Conservation (phyloP, 2,888 invertebrate species). For the Drosophila phalerata region DNA sequence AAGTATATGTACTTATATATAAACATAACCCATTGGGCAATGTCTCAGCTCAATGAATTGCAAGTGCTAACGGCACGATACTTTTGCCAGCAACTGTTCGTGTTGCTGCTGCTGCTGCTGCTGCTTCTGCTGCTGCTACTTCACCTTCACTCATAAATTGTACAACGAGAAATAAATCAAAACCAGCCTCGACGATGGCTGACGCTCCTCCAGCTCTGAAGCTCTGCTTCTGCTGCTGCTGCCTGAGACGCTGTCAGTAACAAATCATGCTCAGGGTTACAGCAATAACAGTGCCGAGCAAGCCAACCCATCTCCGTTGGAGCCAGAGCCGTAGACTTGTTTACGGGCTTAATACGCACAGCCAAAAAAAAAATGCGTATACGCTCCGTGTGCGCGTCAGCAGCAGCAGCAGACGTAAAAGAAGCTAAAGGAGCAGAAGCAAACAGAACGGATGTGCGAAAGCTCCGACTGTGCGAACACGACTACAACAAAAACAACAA, state of each 20-base stretch:
- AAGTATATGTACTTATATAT: constrained; percentile 9
- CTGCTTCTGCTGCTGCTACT: constrained; percentile 42
- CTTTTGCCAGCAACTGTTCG: constrained; percentile 29
- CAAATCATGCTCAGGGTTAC: constrained; percentile 80
- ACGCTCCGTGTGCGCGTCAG: constrained; percentile 55
- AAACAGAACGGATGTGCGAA: constrained; percentile 65
- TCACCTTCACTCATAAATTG: constrained; percentile 81
- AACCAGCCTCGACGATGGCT: constrained; percentile 60
- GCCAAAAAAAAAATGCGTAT: constrained; percentile 71
- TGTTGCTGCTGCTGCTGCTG: constrained; percentile 26
- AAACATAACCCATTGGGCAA: constrained; percentile 54
- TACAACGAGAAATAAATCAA: constrained; percentile 81
- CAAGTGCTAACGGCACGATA: constrained; percentile 46
- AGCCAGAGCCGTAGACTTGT: constrained; percentile 62
- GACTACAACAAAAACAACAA: constrained; percentile 42
- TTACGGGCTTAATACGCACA: constrained; percentile 77
- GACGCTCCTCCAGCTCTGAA: constrained; percentile 34
- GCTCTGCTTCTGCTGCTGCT: constrained; percentile 44
- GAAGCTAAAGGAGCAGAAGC: constrained; percentile 36
- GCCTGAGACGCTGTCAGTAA: constrained; percentile 79
- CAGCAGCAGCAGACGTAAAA: constrained; percentile 33
- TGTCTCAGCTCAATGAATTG: constrained; percentile 58
- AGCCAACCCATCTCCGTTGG: constrained; percentile 47
- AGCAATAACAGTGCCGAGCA: constrained; percentile 40
- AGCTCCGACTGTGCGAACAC: constrained; percentile 74